Base-by-base conservation (phyloP, 2,888 invertebrate species). In the Tetragnatha montana region DNA sequence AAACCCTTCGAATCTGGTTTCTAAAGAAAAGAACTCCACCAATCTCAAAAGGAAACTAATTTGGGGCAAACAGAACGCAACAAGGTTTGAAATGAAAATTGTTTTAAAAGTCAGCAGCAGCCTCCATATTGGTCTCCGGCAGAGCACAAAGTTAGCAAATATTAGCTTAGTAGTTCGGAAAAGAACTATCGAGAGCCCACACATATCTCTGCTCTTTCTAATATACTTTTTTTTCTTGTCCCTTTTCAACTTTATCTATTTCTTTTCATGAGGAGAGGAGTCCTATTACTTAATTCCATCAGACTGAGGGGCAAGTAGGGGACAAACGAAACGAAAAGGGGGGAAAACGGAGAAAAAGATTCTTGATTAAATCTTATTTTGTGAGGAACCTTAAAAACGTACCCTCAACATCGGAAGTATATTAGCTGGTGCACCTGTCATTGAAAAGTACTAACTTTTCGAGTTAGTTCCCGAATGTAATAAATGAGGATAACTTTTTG, bases 21-120 rank as follows among this genome's bases (percentile, higher is more conserved):
- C 1, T 7, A 10, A 17, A 35, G 74, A 14, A 82, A 74, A 71
- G 21, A 71, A 19, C 14, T 14, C 73, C 71, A 71, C 21, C 50
- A 21, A 68, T 35, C 70, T 76, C 76, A 79, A 21, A 71, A 78
- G 70, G 83, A 80, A 74, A 79, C 19, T 84, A 80, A 88, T 80
- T 80, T 86, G 80, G 14, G 12, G 21, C 68, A 80, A 79, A 83
- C 75, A 82, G 82, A 88, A 49, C 49, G 76, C n/a, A 22, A 88
- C 75, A 71, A 81, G 85, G 75, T 89, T 89, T 80, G 81, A 84
- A 85, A 89, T 80, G 89, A 89, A 89, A 89, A 89, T 89, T 85
- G 85, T 81, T 89, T 89, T 81, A 89, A 89, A 89, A 89, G 85
- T 89, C 74, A 68, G 70, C 35, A 76, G 76, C 71, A 60, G 17